Base-by-base conservation (phyloP, 2,113 vertebrate species). In the Miniopterus natalensis region DNA sequence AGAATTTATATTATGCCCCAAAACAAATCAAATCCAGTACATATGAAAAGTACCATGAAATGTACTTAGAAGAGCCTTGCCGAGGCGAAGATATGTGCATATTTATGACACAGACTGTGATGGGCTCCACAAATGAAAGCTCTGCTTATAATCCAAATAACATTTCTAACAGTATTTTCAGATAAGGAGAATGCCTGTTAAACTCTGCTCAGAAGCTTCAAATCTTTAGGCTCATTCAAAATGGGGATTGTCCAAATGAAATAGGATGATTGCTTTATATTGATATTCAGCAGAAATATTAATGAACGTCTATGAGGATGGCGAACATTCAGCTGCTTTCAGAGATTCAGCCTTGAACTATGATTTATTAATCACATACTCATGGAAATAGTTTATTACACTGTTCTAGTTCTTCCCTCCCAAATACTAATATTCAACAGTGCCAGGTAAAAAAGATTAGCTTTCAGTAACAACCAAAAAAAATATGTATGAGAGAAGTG, bases 141-240 rank as follows among this genome's bases (percentile, higher is more conserved):
- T 97, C 95, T 98, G 15, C 86, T 97, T 98, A 98, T 98, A 98
- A 98, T 98, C 95, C 97, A 89, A 98, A 96, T 97, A 98, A 97
- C 77, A 95, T 98, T 98, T 98, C 97, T 91, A 98, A 97, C 81
- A 92, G 96, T 91, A 96, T 97, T 98, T 97, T 96, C 84, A 97
- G 98, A 98, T 97, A 98, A 98, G 98, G 90, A 93, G 91, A 95
- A 96, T 8, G 31, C 73, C 31, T 97, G 93, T 95, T 98, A 97
- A 98, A 98, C 86, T 97, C 91, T 96, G 93, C 95, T 98, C 94
- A 96, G 97, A 98, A 95, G 68, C 94, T 93, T 97, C 63, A 96
- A 90, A 97, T 97, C 93, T 97, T 97, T 95, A 97, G 92, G n/a
- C 79, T 98, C 57, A 96, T 98, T 98, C 68, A 94, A 96, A 98